A percentile compares a stretch with the other conserved stretches of the same genome.
Evolutionary conservation across 2,113 vertebrate species (phyloP).

Genomic region (Arvicanthis niloticus): DNA sequence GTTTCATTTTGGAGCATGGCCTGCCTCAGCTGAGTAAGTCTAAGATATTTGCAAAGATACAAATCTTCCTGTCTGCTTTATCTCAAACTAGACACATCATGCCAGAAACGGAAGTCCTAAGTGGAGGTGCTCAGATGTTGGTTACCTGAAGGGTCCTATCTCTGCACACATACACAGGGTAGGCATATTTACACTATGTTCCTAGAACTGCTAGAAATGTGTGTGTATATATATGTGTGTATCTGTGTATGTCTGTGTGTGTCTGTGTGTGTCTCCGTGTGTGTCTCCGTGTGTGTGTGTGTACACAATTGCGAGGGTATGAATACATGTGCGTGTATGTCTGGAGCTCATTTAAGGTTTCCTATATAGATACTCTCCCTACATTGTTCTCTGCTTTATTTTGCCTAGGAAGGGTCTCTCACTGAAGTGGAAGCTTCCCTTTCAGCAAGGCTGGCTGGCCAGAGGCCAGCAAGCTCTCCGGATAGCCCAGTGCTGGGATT

Average conservation of each 20-base stretch:
- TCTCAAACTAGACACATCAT: background rate
- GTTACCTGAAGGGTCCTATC: background rate
- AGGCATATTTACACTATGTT: background rate
- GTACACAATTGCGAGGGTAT: background rate
- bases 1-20: background rate
- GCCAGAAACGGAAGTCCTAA: background rate
- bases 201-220: background rate
- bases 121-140: background rate
- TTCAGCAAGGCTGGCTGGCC: background rate
- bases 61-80: background rate
- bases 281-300: background rate
- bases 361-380: background rate
- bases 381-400: background rate
- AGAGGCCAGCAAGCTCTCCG: background rate
- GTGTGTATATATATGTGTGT: background rate
- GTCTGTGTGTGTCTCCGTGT: background rate
- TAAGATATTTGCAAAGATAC: too few species aligned
- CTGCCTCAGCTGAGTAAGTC: background rate
- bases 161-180: background rate
- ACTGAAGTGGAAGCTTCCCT: background rate
- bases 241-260: background rate
- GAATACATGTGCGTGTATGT: too few species aligned
- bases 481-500: background rate
- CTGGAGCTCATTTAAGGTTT: background rate
- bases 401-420: background rate